Evolutionary conservation across 2,797 vertebrate species (phyloP).

Genomic region (Ceryle rudis): DNA sequence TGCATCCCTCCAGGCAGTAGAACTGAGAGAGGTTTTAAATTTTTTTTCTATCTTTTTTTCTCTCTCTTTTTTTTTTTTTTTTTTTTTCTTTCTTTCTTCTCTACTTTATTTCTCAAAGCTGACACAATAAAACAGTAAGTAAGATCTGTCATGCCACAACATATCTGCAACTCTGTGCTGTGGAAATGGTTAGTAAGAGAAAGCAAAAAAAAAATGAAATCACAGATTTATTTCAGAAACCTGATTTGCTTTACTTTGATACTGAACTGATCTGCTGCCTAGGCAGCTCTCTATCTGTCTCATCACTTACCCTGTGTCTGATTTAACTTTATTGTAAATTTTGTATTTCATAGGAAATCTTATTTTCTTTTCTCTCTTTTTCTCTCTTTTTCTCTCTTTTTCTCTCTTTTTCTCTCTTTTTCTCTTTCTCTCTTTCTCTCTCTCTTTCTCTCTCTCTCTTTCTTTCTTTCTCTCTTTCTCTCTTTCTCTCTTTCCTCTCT

Average conservation of each 20-base stretch:
- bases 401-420: fast-evolving
- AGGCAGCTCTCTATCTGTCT: not conserved
- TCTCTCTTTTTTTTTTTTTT: not conserved
- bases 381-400: fast-evolving
- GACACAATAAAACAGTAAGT: not conserved
- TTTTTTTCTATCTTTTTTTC: not conserved
- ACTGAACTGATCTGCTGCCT: not conserved
- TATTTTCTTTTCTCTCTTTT: too few species aligned
- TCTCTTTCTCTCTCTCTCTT: too few species aligned
- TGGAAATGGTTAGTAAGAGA: not conserved
- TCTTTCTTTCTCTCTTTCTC: too few species aligned
- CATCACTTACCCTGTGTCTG: not conserved
- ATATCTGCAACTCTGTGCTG: not conserved
- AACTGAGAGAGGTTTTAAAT: not conserved
- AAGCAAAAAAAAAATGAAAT: not conserved
- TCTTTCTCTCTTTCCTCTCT: fast-evolving
- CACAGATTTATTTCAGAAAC: not conserved
- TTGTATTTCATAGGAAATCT: not conserved
- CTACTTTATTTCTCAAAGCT: not conserved
- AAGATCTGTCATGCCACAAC: not conserved
- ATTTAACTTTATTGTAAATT: not conserved
- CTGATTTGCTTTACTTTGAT: not conserved
- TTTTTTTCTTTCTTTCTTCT: not conserved
- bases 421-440: fast-evolving
- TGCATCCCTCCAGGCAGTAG: not conserved